Evolutionary conservation across 1,140 invertebrate species (phyloP), one percentile per base, ranked within the genome.

Genomic region (Drosophila pseudoobscura): DNA sequence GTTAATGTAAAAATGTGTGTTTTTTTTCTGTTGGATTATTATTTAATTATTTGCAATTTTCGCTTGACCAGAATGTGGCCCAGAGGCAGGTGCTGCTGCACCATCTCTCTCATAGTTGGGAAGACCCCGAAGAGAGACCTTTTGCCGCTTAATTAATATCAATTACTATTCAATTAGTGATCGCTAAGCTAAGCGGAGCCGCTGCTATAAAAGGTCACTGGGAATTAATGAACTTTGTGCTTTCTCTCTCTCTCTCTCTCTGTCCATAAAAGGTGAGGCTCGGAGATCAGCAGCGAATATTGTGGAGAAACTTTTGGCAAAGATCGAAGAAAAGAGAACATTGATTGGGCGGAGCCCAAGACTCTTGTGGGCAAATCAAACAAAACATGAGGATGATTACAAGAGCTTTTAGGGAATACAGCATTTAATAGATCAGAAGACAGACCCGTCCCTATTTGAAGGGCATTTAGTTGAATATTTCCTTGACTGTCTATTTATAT

Each of bases 131-230:
- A 46, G 24, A 22, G 26, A 47, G 62, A 68, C 51, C 63, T 68
- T 68, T 47, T 64, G 35, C 13, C 52, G 53, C 60, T 77, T 87
- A 85, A 85, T 85, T 85, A 85, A 87, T 85, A 80, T 82, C 80
- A 85, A 85, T 85, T 85, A 87, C 85, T 88, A 87, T 80, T 66
- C 83, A 87, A 85, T 87, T 85, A 82, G 78, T 77, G 73, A 59
- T 62, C 50, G 17, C 49, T 69, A 68, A 50, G 65, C 52, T 69
- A 68, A 62, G 56, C 68, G 66, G 26, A 60, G 53, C 68, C 66
- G 47, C 8, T 24, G 53, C 35, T 9, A 47, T 47, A 24, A 80
- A 70, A 87, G 82, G 64, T 85, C 74, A 75, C 46, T 46, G 13
- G 41, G 63, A 78, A 62, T 68, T 63, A 59, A 64, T 87, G 74